Evolutionary conservation across 2,797 vertebrate species (phyloP), one percentile per base, ranked within the genome.

Genomic region (Oryzias dopingdopingensis): DNA sequence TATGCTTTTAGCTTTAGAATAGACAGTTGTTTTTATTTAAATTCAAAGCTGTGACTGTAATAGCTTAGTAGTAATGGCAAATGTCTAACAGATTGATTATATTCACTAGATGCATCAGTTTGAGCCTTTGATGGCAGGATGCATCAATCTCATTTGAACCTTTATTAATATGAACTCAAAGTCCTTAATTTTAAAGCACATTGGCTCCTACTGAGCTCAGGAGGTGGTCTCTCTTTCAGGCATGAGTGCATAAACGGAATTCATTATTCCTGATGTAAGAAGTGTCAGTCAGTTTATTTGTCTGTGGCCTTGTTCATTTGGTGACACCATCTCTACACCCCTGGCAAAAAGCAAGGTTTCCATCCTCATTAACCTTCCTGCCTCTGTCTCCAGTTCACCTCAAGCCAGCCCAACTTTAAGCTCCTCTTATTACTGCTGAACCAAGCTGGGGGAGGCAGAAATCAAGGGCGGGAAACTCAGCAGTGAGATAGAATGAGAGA

Each of bases 311-410:
- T 58, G 42, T 54, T 69, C 59, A 59, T 59, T 77, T 69, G 43
- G 69, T 81, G 58, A 60, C 67, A 60, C 69, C 70, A 72, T 68
- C 70, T 74, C 65, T 72, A 74, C 74, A 81, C 85, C 79, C 77
- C 72, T 16, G 80, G 87, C 82, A 79, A 76, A 86, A 80, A 77
- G 71, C 65, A 51, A 90, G 88, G 88, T 90, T 86, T 75, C 81
- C 65, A 43, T 88, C 84, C 84, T 91, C 87, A 91, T 91, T 91
- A 91, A 87, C 84, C 88, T 88, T 52, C 58, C 61, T 62, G 72
- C 71, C 67, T 84, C 78, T 82, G 10, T 37, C 69, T 79, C 65
- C 69, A 65, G 67, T 72, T 85, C 80, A 89, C 89, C 80, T 79
- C 67, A 62, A 77, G 83, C 82, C 62, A 82, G 74, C 65, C 65